These are phyloP conservation scores for Galleria mellonella DNA, from an alignment of 1,140 invertebrate genomes.

Conservation along the genomic window DNA sequence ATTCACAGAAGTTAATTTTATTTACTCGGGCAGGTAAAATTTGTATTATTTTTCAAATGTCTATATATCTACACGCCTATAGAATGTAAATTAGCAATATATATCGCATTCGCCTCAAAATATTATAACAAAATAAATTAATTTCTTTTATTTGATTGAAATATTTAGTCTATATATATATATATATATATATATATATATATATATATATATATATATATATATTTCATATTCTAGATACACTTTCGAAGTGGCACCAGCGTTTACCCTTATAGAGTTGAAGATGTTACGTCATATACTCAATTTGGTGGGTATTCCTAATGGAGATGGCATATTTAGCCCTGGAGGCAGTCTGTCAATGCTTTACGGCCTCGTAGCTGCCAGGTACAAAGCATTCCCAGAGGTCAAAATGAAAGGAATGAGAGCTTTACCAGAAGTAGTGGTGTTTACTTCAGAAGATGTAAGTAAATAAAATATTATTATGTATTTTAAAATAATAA, in stretches of 20 bases:
- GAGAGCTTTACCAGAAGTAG: constrained; percentile 75
- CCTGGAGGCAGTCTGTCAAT: constrained; percentile 93
- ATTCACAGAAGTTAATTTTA: too few species aligned
- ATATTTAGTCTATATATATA: too few species aligned
- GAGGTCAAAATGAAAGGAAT: constrained; percentile 83
- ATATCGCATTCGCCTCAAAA: too few species aligned
- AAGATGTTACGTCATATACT: constrained; percentile 78
- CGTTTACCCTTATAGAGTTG: constrained; percentile 82
- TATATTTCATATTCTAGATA: constrained; percentile 71
- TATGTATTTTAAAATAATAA: neutral
- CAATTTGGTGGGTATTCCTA: constrained; percentile 79
- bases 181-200: too few species aligned
- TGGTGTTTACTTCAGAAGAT: constrained; percentile 85
- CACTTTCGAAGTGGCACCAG: constrained; percentile 86
- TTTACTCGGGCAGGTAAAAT: too few species aligned
- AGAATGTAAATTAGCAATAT: too few species aligned
- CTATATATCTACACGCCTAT: too few species aligned
- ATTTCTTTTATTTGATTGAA: too few species aligned
- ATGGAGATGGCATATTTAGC: constrained; percentile 83
- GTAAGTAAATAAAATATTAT: constrained; percentile 52
- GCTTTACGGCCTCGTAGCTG: constrained; percentile 85
- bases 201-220: neutral
- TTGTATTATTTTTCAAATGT: too few species aligned
- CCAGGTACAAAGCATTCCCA: constrained; percentile 84
- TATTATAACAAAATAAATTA: too few species aligned